A percentile compares a stretch with the other conserved stretches of the same genome.
phyloP scores from a whole-genome alignment of 1,140 invertebrate species.

The Drosophila insularis region DNA sequence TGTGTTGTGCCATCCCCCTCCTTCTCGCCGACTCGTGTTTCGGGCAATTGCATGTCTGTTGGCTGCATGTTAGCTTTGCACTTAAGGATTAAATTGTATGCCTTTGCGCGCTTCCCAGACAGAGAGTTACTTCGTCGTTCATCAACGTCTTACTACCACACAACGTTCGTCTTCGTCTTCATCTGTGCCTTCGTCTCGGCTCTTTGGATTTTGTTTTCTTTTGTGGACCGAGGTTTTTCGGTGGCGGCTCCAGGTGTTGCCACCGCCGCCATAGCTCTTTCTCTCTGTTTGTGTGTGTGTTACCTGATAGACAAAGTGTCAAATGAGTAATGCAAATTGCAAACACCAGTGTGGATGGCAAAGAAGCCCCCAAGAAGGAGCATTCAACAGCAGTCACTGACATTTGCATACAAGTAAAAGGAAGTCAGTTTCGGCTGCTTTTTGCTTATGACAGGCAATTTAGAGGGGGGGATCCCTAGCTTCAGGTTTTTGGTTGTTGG shows the following conservation, averaged over 20 bases:
- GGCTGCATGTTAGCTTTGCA: slow-evolving; percentile 37
- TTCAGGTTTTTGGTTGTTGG: background rate
- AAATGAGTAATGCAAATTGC: slow-evolving; percentile 77
- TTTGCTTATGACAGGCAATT: slow-evolving; percentile 19
- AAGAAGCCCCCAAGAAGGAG: slow-evolving; percentile 34
- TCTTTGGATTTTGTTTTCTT: slow-evolving; percentile 12
- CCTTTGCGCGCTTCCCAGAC: slow-evolving; percentile 28
- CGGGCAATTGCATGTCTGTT: slow-evolving; percentile 47
- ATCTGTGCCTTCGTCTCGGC: background rate
- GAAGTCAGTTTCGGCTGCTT: slow-evolving; percentile 10
- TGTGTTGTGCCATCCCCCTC: slow-evolving; percentile 42
- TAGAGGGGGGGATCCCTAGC: background rate
- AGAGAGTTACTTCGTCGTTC: slow-evolving; percentile 53
- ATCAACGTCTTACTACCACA: slow-evolving; percentile 62
- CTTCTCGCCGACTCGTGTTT: background rate
- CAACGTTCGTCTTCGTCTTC: slow-evolving; percentile 50
- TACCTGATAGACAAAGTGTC: slow-evolving; percentile 73
- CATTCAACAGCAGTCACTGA: slow-evolving; percentile 29
- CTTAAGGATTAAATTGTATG: slow-evolving; percentile 71
- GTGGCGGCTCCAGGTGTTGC: slow-evolving; percentile 36
- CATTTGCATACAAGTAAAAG: slow-evolving; percentile 15
- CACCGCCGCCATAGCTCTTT: too few species aligned
- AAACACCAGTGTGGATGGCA: slow-evolving; percentile 18
- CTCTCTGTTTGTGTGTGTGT: background rate
- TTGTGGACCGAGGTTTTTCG: slow-evolving; percentile 16